These are phyloP conservation scores for Chaenogobius annularis DNA, from an alignment of 2,113 vertebrate species.

Conservation along the genomic window DNA sequence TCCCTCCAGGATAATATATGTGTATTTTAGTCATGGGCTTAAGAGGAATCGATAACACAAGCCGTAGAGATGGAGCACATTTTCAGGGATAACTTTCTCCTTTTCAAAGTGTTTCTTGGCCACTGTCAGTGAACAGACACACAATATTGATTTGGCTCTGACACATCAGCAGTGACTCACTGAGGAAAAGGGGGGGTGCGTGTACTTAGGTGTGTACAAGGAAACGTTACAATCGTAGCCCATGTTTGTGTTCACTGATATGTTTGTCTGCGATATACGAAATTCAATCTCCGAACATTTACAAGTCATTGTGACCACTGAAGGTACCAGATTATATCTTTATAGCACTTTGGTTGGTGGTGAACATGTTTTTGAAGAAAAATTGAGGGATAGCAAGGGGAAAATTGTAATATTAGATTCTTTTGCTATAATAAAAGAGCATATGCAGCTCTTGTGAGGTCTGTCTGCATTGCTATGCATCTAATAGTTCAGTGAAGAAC, in stretches of 20 bases:
- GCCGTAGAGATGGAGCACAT: conserved; percentile 41
- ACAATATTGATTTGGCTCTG: conserved; percentile 59
- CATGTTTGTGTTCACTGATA: conserved; percentile 22
- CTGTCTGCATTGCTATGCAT: not conserved
- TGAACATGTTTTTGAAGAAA: not conserved
- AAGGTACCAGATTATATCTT: not conserved
- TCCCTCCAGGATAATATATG: conserved; percentile 2
- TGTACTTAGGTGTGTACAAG: conserved; percentile 11
- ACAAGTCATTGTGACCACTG: not conserved
- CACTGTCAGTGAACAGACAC: conserved; percentile 50
- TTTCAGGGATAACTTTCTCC: conserved; percentile 54
- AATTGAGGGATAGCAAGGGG: too few relatives aligned
- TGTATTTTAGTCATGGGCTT: conserved; percentile 23
- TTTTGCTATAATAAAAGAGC: too few relatives aligned
- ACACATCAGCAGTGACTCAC: conserved; percentile 63
- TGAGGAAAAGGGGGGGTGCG: conserved; percentile 25
- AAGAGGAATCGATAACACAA: conserved; percentile 40
- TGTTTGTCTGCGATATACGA: conserved; percentile 17
- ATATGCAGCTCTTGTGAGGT: not conserved
- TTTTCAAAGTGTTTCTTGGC: conserved; percentile 43
- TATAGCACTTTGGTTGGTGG: not conserved
- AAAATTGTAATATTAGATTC: too few relatives aligned
- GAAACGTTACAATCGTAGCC: conserved; percentile 10
- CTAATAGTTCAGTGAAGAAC: not conserved
- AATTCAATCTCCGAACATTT: not conserved